Conservation (phyloP, 2,888 invertebrate species). For the Agrotis clavis region DNA sequence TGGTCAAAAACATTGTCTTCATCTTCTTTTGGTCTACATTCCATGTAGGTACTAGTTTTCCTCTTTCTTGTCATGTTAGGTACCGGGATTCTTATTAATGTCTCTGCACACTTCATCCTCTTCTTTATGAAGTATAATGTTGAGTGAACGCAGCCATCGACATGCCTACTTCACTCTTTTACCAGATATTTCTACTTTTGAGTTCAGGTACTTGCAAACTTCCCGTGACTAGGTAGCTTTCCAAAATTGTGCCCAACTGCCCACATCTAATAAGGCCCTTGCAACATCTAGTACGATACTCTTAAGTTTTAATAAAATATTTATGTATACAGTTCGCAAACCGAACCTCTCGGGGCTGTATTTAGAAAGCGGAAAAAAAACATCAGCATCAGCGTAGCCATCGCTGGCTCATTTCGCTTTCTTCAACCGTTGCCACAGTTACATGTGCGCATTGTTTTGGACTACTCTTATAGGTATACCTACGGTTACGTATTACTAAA, state of each 20-base stretch:
- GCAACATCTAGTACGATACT: background rate
- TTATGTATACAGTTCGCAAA: slow-evolving; percentile 48
- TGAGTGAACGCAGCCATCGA: background rate
- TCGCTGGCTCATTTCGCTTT: slow-evolving; percentile 85
- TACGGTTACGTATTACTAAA: slow-evolving; percentile 59
- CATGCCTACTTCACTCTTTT: no score
- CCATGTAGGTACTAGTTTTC: no score
- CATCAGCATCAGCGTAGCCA: slow-evolving; percentile 81
- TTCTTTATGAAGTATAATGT: no score
- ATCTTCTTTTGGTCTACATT: no score
- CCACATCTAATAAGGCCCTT: slow-evolving; percentile 28
- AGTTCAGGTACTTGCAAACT: no score
- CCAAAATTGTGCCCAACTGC: background rate
- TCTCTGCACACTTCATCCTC: no score
- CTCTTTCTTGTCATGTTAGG: no score
- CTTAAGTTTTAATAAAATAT: slow-evolving; percentile 39
- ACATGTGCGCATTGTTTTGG: slow-evolving; percentile 78
- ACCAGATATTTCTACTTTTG: background rate
- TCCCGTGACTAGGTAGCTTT: background rate
- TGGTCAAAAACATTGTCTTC: no score
- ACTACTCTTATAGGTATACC: slow-evolving; percentile 29
- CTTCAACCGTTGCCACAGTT: slow-evolving; percentile 76
- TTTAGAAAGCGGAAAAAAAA: slow-evolving; percentile 89
- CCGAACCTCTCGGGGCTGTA: slow-evolving; percentile 72
- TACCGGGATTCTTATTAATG: no score